These are phyloP conservation scores for Quiscalus mexicanus DNA, from an alignment of 2,113 vertebrate genomes.

Conservation along the genomic window DNA sequence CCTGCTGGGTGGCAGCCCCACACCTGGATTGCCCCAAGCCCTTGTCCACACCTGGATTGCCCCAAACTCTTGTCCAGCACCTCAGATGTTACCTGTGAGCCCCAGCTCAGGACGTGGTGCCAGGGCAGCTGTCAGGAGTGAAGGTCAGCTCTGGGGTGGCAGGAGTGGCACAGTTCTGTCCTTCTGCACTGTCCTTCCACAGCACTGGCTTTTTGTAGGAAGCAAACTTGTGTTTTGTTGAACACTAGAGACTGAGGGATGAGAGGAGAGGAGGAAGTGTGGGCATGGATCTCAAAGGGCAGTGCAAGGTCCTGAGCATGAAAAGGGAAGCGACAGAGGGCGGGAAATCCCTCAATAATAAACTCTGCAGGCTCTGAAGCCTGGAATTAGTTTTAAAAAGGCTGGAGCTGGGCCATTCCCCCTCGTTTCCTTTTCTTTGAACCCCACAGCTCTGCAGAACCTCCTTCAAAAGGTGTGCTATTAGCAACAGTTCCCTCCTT, in stretches of 20 bases:
- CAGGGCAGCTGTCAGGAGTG: not conserved
- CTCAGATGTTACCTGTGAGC: not conserved
- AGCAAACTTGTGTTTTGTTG: not conserved
- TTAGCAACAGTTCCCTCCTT: conserved; percentile 6
- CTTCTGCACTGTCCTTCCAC: not conserved
- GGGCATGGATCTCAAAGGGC: not conserved
- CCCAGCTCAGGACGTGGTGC: not conserved
- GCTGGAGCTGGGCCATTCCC: not conserved
- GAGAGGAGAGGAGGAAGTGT: not conserved
- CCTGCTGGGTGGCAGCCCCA: not conserved
- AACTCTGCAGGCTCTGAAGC: not conserved
- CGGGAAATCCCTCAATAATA: not conserved
- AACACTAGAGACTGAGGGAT: not conserved
- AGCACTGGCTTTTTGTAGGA: not conserved
- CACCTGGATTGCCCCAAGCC: not conserved
- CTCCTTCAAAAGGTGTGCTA: not conserved
- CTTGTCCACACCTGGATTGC: not conserved
- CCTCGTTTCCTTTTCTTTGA: not conserved
- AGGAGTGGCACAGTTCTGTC: not conserved
- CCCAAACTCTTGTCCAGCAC: not conserved
- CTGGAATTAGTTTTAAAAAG: not conserved
- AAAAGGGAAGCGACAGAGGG: not conserved
- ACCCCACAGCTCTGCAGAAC: not conserved
- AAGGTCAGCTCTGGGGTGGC: not conserved
- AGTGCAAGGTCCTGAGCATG: not conserved